phyloP scores from a whole-genome alignment of 2,113 vertebrate genomes.

The Papio anubis region DNA sequence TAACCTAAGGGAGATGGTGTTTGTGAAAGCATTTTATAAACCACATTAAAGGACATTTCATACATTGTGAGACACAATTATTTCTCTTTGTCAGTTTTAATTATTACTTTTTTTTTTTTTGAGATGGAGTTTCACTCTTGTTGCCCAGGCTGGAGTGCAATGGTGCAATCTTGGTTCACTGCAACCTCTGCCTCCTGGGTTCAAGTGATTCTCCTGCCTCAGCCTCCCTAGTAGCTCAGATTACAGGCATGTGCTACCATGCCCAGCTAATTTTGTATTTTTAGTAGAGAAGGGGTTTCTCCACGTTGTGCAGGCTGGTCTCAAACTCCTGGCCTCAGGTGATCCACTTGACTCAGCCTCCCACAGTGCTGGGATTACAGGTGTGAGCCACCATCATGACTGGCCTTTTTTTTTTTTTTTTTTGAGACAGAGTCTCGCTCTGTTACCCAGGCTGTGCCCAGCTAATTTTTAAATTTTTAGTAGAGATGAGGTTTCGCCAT shows the following conservation, averaged over 20 bases:
- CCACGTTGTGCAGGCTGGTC: not conserved
- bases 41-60: not conserved
- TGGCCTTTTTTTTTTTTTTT: too few relatives aligned
- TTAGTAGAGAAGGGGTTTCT: not conserved
- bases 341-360: not conserved
- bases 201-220: too few relatives aligned
- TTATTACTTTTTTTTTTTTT: not conserved
- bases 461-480: not conserved
- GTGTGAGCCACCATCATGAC: not conserved
- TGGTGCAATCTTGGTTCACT: too few relatives aligned
- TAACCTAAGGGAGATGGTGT: not conserved
- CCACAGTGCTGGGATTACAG: not conserved
- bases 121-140: too few relatives aligned
- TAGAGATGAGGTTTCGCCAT: not conserved
- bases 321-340: not conserved
- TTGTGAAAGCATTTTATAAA: constrained; percentile 47
- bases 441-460: not conserved
- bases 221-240: too few relatives aligned
- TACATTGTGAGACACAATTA: not conserved
- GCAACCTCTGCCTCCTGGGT: too few relatives aligned
- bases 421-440: too few relatives aligned
- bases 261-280: not conserved
- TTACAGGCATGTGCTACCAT: too few relatives aligned
- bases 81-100: constrained; percentile 12
- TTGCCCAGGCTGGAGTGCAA: not conserved